A percentile compares a stretch with the other conserved stretches of the same genome.
Evolutionary conservation across 2,113 vertebrate species (phyloP).

Genomic region (Ictidomys tridecemlineatus): DNA sequence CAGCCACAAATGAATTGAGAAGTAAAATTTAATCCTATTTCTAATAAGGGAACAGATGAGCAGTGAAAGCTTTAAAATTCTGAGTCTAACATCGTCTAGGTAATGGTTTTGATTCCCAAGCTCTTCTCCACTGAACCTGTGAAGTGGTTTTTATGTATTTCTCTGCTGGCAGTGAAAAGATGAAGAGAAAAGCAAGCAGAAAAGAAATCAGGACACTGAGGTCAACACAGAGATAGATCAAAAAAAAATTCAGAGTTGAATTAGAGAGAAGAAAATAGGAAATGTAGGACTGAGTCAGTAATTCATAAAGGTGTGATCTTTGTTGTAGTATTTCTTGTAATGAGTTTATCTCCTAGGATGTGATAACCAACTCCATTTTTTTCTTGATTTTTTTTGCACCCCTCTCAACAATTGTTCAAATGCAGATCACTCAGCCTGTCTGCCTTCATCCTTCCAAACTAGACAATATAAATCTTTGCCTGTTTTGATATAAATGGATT

Average conservation of each 20-base stretch:
- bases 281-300: background rate
- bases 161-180: background rate
- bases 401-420: conserved; percentile 36
- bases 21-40: conserved; percentile 53
- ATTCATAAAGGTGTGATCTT: background rate
- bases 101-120: background rate
- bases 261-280: background rate
- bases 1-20: conserved; percentile 21
- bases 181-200: background rate
- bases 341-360: background rate
- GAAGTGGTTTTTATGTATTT: conserved; percentile 12
- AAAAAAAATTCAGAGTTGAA: background rate
- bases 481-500: background rate
- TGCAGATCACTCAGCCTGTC: background rate
- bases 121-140: background rate
- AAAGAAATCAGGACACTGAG: conserved; percentile 46
- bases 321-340: background rate
- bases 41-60: conserved; percentile 26
- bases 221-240: background rate
- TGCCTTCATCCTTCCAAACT: background rate
- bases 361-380: background rate
- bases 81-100: background rate
- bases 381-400: background rate
- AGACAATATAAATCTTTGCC: conserved; percentile 26
- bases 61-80: conserved; percentile 36